phyloP scores from a whole-genome alignment of 2,113 vertebrate genomes.

The Psittacula cyanocephala region DNA sequence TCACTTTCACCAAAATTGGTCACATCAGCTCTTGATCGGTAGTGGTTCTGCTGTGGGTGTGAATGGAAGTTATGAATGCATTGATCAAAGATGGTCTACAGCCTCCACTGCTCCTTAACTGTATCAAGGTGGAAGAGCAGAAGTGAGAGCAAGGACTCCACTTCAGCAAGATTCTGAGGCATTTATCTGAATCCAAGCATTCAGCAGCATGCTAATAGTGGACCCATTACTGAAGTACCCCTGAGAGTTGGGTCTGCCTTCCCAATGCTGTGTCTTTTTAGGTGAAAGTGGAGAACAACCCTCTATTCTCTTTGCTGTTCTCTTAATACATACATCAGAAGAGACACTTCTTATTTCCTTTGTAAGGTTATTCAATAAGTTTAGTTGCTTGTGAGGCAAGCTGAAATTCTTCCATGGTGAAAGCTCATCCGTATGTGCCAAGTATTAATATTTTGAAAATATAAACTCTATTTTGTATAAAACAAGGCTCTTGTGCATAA shows the following conservation, averaged over 20 bases:
- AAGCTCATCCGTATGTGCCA: background rate
- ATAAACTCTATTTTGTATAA: slow-evolving; percentile 31
- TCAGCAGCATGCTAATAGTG: background rate
- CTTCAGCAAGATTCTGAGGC: background rate
- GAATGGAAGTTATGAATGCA: background rate
- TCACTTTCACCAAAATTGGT: background rate
- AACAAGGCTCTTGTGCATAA: slow-evolving; percentile 25
- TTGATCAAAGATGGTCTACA: background rate
- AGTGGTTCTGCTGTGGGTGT: background rate
- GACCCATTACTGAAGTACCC: background rate
- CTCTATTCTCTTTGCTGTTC: background rate
- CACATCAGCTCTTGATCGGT: background rate
- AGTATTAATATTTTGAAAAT: slow-evolving; percentile 38
- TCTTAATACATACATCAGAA: background rate
- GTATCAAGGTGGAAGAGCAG: accelerated
- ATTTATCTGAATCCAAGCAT: background rate
- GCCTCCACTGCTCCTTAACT: background rate
- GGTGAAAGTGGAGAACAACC: background rate
- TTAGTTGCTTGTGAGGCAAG: background rate
- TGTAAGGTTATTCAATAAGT: background rate
- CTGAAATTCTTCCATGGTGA: slow-evolving; percentile 23
- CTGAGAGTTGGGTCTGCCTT: background rate
- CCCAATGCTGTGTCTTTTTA: background rate
- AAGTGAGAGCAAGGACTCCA: background rate
- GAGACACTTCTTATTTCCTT: background rate